Conservation (phyloP, 2,113 vertebrate species). For the Ahaetulla prasina region DNA sequence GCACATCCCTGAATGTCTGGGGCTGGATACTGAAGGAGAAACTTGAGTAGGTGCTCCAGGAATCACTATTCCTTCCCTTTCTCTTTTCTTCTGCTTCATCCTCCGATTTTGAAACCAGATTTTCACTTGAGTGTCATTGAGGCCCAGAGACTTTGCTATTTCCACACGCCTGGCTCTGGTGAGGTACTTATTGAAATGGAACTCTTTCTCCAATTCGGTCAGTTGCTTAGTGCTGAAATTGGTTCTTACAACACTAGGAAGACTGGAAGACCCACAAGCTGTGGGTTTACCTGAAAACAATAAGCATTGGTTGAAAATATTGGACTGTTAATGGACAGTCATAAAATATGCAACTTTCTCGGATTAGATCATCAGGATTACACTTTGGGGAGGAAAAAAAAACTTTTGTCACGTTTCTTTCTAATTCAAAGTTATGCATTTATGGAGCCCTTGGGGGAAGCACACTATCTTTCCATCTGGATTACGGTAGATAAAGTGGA, state of each 20-base stretch:
- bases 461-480: background rate
- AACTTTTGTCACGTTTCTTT: background rate
- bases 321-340: background rate
- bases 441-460: background rate
- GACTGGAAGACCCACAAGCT: constrained; percentile 53
- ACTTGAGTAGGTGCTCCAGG: constrained; percentile 29
- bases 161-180: constrained; percentile 69
- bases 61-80: constrained; percentile 68
- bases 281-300: constrained; percentile 61
- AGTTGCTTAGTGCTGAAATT: constrained; percentile 76
- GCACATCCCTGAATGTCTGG: constrained; percentile 35
- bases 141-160: constrained; percentile 69
- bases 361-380: background rate
- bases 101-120: constrained; percentile 74
- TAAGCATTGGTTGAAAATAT: constrained; percentile 9
- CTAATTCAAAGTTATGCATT: background rate
- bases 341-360: background rate
- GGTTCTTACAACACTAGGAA: constrained; percentile 63
- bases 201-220: constrained; percentile 78
- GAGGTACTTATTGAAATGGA: constrained; percentile 76
- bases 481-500: background rate
- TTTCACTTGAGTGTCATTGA: constrained; percentile 77
- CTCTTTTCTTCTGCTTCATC: constrained; percentile 76
- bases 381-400: background rate
- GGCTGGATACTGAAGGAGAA: constrained; percentile 31